Base-by-base conservation (phyloP, 2,797 vertebrate species). In the Ciconia nigra region DNA sequence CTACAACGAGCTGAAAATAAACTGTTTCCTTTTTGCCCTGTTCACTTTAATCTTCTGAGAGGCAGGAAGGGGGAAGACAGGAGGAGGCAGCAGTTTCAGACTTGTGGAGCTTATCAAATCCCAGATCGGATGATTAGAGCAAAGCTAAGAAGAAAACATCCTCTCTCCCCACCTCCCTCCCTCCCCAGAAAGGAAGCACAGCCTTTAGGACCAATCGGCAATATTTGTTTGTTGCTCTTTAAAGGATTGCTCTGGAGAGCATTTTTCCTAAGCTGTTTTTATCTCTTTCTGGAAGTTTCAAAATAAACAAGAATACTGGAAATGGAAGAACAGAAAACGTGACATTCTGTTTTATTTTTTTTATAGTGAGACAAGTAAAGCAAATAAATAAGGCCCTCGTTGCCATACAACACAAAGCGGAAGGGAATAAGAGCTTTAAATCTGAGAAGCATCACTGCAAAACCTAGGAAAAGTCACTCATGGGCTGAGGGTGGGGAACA, bases 91-190 rank as follows among this genome's bases (percentile, higher is more conserved):
- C 24, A 69, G 71, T 70, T 92, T 96, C 87, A 96, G 87, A 71
- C 77, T 87, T 62, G 82, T 77, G 90, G 69, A 94, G 70, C 11
- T 96, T 92, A 85, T 90, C 93, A 96, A 97, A 94, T 95, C 87
- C 94, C 93, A 96, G 82, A 94, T 95, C 47, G 7, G 95, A 94
- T 89, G 90, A 93, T 79, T 63, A 95, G 78, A 91, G 79, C 39
- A 65, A 77, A 82, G 63, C 82, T 74, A 88, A 76, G 83, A 93
- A 90, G 86, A 96, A 96, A 97, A 96, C 96, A 97, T 96, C 95
- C 95, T 94, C 87, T 79, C 74, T 79, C 58, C 46, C 77, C 84
- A 88, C 61, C 82, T 94, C 70, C 39, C 74, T 95, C 80, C 83
- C 94, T 91, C 84, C 57, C 24, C 81, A 93, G 79, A 94, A 97